A percentile compares a stretch with the other conserved stretches of the same genome.
Conservation (phyloP, 2,888 invertebrate species). For the Corbicula japonica region DNA sequence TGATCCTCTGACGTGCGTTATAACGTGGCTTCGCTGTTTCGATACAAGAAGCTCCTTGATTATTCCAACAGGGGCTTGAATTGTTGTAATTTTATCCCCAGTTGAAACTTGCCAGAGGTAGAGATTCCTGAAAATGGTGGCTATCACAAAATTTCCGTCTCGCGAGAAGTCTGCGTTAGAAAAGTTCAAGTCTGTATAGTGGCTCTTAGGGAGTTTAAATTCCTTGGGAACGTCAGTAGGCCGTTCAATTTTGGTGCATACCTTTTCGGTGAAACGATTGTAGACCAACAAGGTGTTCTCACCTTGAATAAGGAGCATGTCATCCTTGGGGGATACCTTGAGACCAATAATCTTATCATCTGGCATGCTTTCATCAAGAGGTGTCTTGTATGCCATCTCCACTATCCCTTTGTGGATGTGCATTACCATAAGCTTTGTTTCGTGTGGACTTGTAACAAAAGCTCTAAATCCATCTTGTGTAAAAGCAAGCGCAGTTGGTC, state of each 20-base stretch:
- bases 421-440: constrained; percentile 80
- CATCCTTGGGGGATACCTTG: constrained; percentile 75
- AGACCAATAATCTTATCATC: constrained; percentile 70
- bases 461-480: constrained; percentile 78
- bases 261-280: constrained; percentile 76
- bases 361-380: constrained; percentile 74
- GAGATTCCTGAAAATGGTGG: constrained; percentile 84
- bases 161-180: constrained; percentile 82
- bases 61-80: constrained; percentile 84
- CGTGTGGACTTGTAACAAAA: constrained; percentile 77
- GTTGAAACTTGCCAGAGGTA: constrained; percentile 83
- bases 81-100: constrained; percentile 73
- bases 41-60: constrained; percentile 80
- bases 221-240: constrained; percentile 83
- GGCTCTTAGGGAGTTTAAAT: constrained; percentile 83
- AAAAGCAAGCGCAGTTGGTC: constrained; percentile 78
- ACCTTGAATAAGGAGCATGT: constrained; percentile 75
- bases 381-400: constrained; percentile 82
- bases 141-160: constrained; percentile 82
- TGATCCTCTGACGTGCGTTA: constrained; percentile 78
- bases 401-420: constrained; percentile 79
- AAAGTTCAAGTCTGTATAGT: constrained; percentile 76
- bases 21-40: constrained; percentile 73
- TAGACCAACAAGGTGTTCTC: constrained; percentile 80
- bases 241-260: constrained; percentile 76